A percentile compares a stretch with the other conserved stretches of the same genome.
Conservation (phyloP, 2,797 vertebrate genomes). For the Pseudochromis fuscus region DNA sequence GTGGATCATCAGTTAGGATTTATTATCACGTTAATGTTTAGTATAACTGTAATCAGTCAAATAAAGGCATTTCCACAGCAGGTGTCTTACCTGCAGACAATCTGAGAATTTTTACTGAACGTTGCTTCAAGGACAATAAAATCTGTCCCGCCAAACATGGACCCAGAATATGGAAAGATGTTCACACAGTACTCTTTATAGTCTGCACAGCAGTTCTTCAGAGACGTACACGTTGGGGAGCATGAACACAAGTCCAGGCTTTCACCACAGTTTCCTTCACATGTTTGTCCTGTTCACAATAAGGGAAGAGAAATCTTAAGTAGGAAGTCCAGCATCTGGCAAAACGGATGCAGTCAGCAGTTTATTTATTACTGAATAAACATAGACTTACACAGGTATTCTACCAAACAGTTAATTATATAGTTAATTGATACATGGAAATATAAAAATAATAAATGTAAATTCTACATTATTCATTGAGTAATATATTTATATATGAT, state of each 20-base stretch:
- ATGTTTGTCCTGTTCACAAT: slow-evolving; percentile 83
- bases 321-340: background rate
- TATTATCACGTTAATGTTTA: too few species aligned
- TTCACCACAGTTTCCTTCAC: slow-evolving; percentile 85
- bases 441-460: too few species aligned
- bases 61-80: too few species aligned
- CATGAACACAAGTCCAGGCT: slow-evolving; percentile 87
- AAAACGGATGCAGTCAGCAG: background rate
- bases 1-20: too few species aligned
- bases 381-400: too few species aligned
- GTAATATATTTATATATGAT: too few species aligned
- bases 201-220: slow-evolving; percentile 88
- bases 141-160: slow-evolving; percentile 91
- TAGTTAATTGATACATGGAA: too few species aligned
- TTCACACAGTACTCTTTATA: slow-evolving; percentile 87
- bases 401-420: background rate
- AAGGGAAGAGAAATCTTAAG: background rate
- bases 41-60: too few species aligned
- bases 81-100: slow-evolving; percentile 88
- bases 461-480: too few species aligned
- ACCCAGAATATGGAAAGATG: slow-evolving; percentile 88
- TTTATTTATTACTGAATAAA: background rate
- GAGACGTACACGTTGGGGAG: slow-evolving; percentile 85
- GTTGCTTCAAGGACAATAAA: slow-evolving; percentile 81
- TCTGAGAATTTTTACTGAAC: slow-evolving; percentile 52